Evolutionary conservation across 2,888 invertebrate species (phyloP), one percentile per base, ranked within the genome.

Genomic region (Malthinus seriepunctatus): DNA sequence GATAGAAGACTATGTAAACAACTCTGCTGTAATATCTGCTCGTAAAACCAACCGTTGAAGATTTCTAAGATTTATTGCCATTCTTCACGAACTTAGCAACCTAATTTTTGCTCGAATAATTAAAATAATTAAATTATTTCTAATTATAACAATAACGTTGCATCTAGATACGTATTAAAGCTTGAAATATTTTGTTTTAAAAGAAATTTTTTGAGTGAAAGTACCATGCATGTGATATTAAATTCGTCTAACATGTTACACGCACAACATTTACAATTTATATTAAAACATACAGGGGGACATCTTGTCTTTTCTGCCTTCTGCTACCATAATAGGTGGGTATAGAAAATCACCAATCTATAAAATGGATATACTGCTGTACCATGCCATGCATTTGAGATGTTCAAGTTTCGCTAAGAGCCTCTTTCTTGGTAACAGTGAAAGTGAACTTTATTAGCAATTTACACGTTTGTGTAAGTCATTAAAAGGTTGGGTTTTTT

Each of bases 361-460:
- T 54, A 54, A 53, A 52, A 47, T 37, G 47, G 32, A 32, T 39
- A 32, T 31, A 32, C 34, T 54, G 34, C 15, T 54, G 39, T 9
- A 38, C 32, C 39, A 54, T 23, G 39, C 23, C 39, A 42, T 42
- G 39, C 39, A 42, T 42, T 23, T 42, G 12, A 42, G 47, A 52
- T 45, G 44, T 52, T 34, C 45, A 46, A 39, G 54, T 38, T 54
- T 48, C 54, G 54, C 54, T 33, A 39, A 42, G 14, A 32, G 15
- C 11, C 14, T 12, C 42, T 45, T 32, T 23, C 31, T 38, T 39
- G 33, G 15, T 10, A 38, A 38, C 15, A 39, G 55, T 48, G 55
- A 55, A 55, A 55, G 55, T 55, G 55, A 49, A 49, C 14, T 35
- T 48, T 12, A 34, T 49, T 23, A 33, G 49, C 48, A 32, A 31